phyloP scores from a whole-genome alignment of 2,113 vertebrate genomes.

The Nymphicus hollandicus region DNA sequence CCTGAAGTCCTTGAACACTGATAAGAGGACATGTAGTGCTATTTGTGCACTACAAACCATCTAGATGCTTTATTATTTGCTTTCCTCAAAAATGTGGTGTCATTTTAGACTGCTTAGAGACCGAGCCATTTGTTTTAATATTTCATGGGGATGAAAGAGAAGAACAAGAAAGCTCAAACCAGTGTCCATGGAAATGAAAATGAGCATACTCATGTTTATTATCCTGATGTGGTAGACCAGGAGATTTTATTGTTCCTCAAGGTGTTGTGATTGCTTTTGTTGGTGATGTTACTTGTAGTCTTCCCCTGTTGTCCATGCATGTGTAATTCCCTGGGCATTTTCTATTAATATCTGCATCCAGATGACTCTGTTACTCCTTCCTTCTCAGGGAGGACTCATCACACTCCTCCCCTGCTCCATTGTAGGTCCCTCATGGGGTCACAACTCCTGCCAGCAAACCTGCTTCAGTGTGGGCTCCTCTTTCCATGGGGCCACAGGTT shows the following conservation, averaged over 20 bases:
- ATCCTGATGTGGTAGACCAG: neutral
- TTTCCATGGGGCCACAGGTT: neutral
- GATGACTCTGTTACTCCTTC: neutral
- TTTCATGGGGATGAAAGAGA: neutral
- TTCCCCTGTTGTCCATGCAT: accelerated
- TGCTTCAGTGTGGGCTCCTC: neutral
- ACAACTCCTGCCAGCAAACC: neutral
- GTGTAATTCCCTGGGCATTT: neutral
- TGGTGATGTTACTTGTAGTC: neutral
- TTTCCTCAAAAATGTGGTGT: neutral
- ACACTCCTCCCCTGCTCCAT: neutral
- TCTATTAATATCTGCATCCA: neutral
- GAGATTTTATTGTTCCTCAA: neutral
- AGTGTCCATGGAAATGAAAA: neutral
- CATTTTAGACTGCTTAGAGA: neutral
- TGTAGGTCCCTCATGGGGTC: neutral
- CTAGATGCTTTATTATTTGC: neutral
- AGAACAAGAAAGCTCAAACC: neutral
- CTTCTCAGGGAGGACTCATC: neutral
- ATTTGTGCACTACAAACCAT: neutral
- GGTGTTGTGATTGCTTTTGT: neutral
- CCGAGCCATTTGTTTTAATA: neutral
- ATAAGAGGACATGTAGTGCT: neutral
- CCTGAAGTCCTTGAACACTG: neutral
- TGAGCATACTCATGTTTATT: neutral